Evolutionary conservation across 2,113 vertebrate genomes (phyloP).

Genomic region (Antechinus stuartii): DNA sequence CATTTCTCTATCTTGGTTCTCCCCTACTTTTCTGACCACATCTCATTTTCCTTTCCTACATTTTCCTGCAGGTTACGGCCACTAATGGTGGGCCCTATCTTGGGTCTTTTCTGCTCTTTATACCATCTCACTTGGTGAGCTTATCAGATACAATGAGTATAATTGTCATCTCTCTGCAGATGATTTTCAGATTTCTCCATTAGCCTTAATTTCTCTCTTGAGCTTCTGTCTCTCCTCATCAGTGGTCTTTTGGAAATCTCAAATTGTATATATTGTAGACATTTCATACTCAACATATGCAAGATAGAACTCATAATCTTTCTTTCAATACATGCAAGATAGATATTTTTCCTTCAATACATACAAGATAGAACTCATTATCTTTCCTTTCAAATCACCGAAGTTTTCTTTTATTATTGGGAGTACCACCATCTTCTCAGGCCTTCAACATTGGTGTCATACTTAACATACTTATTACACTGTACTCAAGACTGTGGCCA

Average conservation of each 20-base stretch:
- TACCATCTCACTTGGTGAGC: neutral
- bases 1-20: neutral
- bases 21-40: neutral
- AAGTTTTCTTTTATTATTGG: neutral
- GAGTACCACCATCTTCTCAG: neutral
- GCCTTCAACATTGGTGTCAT: neutral
- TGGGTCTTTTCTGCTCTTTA: neutral
- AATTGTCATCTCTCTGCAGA: neutral
- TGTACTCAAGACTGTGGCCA: neutral
- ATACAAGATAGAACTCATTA: neutral
- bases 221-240: neutral
- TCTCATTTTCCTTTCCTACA: neutral
- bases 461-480: neutral
- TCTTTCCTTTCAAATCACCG: neutral
- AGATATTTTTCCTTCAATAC: neutral
- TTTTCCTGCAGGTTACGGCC: neutral
- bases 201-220: neutral
- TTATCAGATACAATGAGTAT: neutral
- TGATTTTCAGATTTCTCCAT: neutral
- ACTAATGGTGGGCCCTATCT: neutral
- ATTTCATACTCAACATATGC: neutral
- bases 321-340: neutral
- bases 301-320: neutral
- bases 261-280: neutral
- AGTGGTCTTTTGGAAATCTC: neutral